Base-by-base conservation (phyloP, 2,797 vertebrate genomes). In the Cryptoprocta ferox region DNA sequence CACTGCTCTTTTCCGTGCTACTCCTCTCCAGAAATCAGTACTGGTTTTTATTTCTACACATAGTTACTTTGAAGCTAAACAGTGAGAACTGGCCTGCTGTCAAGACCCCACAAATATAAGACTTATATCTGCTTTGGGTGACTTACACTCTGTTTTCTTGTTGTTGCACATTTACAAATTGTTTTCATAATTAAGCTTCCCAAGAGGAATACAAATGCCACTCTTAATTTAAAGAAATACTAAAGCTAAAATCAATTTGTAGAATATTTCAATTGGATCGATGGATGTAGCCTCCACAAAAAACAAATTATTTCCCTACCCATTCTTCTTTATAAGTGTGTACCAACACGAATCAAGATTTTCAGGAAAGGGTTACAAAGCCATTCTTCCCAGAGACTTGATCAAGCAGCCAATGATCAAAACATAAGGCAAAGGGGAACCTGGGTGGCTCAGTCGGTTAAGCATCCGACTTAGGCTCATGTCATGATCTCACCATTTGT, bases 211-310 rank as follows among this genome's bases (percentile, higher is more conserved):
- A 79, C 0, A 2, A 16, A 65, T 70, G 82, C 30, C 24, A 71
- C 37, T 70, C 90, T 92, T 86, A 93, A 92, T 84, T 84, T 96
- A 92, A 93, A 92, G 39, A 68, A 76, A 94, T 82, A 79, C 30
- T 91, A 91, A 90, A 39, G 32, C 16, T 75, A 91, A 97, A 96
- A 76, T 96, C 71, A 92, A 96, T 78, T 59, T 92, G 61, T 65
- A 45, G 56, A 35, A 28, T 68, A 94, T 92, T 65, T 97, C 79
- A 91, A 15, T 32, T 24, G 35, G 88, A 93, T 96, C 32, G 1
- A 94, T 24, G 12, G 26, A 70, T 71, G 35, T 1, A 14, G 4
- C 84, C 16, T 30, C 24, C 59, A 71, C 32, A 85, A 68, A 79
- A 91, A 71, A 5, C 73, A 89, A 78, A 50, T 65, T n/a, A 71